These are phyloP conservation scores for Poeciliopsis turrubarensis DNA, from an alignment of 2,113 vertebrate species.

Conservation along the genomic window DNA sequence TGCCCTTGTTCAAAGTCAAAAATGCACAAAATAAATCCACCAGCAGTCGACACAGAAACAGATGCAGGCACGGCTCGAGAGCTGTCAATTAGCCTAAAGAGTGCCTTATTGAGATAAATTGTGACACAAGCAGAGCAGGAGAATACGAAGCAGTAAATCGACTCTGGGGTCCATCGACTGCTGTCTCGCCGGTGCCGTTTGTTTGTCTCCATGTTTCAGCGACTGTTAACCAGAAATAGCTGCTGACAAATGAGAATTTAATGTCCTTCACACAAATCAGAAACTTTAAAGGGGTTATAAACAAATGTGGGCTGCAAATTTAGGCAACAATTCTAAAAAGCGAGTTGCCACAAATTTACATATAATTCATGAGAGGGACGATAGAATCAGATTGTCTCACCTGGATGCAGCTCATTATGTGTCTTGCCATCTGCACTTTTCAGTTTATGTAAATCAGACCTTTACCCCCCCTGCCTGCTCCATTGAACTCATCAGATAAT, in stretches of 20 bases:
- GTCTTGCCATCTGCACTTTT: conserved; percentile 47
- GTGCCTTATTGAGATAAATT: conserved; percentile 36
- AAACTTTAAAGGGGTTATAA: neutral
- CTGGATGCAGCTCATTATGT: conserved; percentile 16
- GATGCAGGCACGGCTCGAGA: conserved; percentile 38
- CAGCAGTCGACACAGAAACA: conserved; percentile 30
- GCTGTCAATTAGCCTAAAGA: conserved; percentile 53
- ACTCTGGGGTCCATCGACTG: conserved; percentile 23
- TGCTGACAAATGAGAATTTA: neutral
- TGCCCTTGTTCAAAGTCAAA: conserved; percentile 50
- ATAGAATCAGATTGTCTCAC: neutral
- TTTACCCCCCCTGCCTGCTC: conserved; percentile 12
- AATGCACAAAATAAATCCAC: conserved; percentile 1
- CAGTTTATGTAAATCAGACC: conserved; percentile 49
- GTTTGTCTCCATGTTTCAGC: neutral
- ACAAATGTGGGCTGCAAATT: neutral
- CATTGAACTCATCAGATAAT: conserved; percentile 23
- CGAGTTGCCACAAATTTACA: neutral
- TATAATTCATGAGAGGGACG: conserved; percentile 3
- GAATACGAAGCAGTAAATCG: conserved; percentile 32
- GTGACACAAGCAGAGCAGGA: conserved; percentile 20
- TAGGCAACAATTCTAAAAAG: no score
- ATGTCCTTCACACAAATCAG: neutral
- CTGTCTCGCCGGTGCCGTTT: conserved; percentile 3
- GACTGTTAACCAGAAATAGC: neutral